Percentiles rank a stretch among this genome's conserved stretches.
Conservation (phyloP, 1,140 invertebrate species). For the Wasmannia auropunctata region DNA sequence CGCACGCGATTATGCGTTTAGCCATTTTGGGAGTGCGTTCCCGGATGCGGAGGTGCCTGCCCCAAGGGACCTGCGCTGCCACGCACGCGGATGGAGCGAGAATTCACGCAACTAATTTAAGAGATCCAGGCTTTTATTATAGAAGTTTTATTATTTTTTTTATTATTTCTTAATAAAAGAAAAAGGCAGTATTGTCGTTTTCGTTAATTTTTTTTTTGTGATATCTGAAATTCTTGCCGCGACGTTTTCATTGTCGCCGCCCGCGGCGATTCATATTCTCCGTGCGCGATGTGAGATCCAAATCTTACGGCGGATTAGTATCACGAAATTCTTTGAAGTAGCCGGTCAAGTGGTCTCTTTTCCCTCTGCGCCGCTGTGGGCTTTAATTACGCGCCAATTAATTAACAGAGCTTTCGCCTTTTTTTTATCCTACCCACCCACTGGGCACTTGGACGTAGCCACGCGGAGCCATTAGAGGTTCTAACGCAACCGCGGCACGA, state of each 20-base stretch:
- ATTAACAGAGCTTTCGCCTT: slow-evolving; percentile 72
- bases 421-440: slow-evolving; percentile 50
- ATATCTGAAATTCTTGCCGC: neutral
- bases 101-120: neutral
- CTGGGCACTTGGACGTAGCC: slow-evolving; percentile 71
- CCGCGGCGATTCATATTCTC: neutral
- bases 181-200: too few relatives aligned
- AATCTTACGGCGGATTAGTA: slow-evolving; percentile 54
- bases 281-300: slow-evolving; percentile 22
- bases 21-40: slow-evolving; percentile 13
- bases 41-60: neutral
- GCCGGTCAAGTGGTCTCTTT: slow-evolving; percentile 42
- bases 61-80: too few relatives aligned
- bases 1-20: slow-evolving; percentile 23
- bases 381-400: slow-evolving; percentile 83
- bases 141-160: neutral
- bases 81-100: neutral
- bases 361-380: slow-evolving; percentile 62
- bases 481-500: slow-evolving; percentile 70
- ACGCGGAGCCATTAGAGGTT: slow-evolving; percentile 75
- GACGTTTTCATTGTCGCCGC: neutral
- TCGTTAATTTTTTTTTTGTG: neutral
- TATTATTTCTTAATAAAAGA: neutral
- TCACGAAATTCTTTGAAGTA: slow-evolving; percentile 65
- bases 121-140: neutral